Percentiles rank a stretch among this genome's conserved stretches.
Evolutionary conservation across 2,797 vertebrate genomes (phyloP).

Genomic region (Parauchenoglanis punctatus): DNA sequence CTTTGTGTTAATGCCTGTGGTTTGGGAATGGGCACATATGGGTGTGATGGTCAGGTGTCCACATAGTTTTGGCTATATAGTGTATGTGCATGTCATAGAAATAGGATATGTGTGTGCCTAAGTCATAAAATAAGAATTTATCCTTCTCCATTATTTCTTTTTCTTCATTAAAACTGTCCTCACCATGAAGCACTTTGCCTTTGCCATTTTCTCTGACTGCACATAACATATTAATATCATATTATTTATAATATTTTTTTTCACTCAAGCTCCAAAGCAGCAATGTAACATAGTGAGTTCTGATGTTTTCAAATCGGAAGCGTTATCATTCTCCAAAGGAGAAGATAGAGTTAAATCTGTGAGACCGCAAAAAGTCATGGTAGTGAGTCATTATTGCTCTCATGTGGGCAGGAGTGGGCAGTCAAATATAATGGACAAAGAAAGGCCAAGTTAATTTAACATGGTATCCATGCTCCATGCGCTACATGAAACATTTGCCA

Average conservation of each 20-base stretch:
- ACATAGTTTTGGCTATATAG: not conserved
- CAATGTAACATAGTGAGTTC: not conserved
- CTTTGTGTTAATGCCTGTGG: not conserved
- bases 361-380: not conserved
- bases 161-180: not conserved
- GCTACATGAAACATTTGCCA: not conserved
- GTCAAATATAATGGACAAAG: not conserved
- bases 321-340: not conserved
- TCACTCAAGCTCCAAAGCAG: not conserved
- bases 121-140: not conserved
- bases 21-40: not conserved
- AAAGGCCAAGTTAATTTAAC: not conserved
- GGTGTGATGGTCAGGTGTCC: not conserved
- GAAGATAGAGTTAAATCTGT: not conserved
- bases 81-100: not conserved
- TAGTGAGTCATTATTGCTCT: not conserved
- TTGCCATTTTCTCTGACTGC: not conserved
- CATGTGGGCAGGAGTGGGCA: not conserved
- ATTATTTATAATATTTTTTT: not conserved
- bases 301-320: not conserved
- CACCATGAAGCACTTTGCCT: not conserved
- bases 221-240: conserved; percentile 21
- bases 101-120: not conserved
- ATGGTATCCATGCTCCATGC: not conserved
- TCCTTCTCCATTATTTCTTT: not conserved